A percentile compares a stretch with the other conserved stretches of the same genome.
Conservation (phyloP, 2,797 vertebrate genomes). For the Aselliscus stoliczkanus region DNA sequence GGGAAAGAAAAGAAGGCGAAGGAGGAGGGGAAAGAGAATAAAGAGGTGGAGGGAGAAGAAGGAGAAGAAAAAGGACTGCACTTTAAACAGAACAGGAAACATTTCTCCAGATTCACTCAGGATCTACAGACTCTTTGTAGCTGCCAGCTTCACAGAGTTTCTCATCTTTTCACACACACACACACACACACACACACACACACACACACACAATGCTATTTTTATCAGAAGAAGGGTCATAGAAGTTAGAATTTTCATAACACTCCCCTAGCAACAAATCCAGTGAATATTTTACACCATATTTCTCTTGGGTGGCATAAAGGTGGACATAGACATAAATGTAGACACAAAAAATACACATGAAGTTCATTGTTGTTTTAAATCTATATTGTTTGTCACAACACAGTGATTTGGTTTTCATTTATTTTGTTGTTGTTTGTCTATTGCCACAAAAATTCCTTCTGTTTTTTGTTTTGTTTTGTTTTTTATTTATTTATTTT, state of each 20-base stretch:
- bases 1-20: not conserved
- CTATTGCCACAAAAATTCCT: not conserved
- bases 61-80: not conserved
- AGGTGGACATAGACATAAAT: not conserved
- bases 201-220: not conserved
- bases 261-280: not conserved
- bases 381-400: not conserved
- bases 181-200: not conserved
- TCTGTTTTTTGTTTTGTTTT: not conserved
- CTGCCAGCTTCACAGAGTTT: not conserved
- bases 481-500: too few species aligned
- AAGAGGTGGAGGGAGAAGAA: too few species aligned
- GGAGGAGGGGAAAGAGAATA: too few species aligned
- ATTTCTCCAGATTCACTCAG: not conserved
- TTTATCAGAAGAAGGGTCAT: not conserved
- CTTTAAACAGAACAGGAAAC: not conserved
- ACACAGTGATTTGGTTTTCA: not conserved
- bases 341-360: not conserved
- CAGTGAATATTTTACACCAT: not conserved
- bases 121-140: not conserved
- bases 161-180: not conserved
- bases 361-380: not conserved
- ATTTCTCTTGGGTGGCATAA: not conserved
- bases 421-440: not conserved
- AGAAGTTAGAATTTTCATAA: not conserved